phyloP scores from a whole-genome alignment of 1,140 invertebrate genomes.

The Diorhabda sublineata region DNA sequence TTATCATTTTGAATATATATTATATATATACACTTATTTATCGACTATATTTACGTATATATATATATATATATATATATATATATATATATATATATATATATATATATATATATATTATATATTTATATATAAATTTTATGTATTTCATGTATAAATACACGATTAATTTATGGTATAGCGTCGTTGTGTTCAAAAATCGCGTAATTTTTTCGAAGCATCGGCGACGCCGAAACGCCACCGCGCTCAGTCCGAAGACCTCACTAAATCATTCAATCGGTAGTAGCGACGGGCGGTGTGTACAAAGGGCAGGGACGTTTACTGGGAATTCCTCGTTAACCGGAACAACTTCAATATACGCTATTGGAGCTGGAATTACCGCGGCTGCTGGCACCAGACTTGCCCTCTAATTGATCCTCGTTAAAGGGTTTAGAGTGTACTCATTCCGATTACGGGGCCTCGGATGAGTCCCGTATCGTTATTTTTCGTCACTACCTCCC shows the following conservation, averaged over 20 bases:
- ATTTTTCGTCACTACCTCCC: constrained; percentile 83
- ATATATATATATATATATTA: too few species aligned
- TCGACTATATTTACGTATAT: too few species aligned
- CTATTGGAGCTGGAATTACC: constrained; percentile 66
- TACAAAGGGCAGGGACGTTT: constrained; percentile 81
- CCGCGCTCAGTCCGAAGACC: too few species aligned
- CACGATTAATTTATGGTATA: too few species aligned
- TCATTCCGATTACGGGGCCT: constrained; percentile 69
- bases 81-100: constrained; percentile 34
- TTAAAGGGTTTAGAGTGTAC: constrained; percentile 55
- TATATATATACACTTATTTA: too few species aligned
- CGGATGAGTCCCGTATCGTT: constrained; percentile 74
- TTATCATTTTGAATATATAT: too few species aligned
- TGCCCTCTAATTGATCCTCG: constrained; percentile 85
- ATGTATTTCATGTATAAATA: too few species aligned
- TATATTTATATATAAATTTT: too few species aligned
- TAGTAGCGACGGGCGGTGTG: neutral
- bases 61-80: too few species aligned
- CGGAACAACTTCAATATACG: constrained; percentile 76
- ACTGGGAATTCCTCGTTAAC: constrained; percentile 84
- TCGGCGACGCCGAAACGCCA: too few species aligned
- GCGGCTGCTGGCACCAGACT: constrained; percentile 87
- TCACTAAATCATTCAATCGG: too few species aligned
- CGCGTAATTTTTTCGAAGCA: neutral
- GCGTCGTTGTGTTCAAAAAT: too few species aligned